Percentiles rank a stretch among this genome's conserved stretches.
These are phyloP conservation scores for Epizoanthus fatuus DNA, from an alignment of 92 coral and sea anemone genomes.

Conservation along the genomic window DNA sequence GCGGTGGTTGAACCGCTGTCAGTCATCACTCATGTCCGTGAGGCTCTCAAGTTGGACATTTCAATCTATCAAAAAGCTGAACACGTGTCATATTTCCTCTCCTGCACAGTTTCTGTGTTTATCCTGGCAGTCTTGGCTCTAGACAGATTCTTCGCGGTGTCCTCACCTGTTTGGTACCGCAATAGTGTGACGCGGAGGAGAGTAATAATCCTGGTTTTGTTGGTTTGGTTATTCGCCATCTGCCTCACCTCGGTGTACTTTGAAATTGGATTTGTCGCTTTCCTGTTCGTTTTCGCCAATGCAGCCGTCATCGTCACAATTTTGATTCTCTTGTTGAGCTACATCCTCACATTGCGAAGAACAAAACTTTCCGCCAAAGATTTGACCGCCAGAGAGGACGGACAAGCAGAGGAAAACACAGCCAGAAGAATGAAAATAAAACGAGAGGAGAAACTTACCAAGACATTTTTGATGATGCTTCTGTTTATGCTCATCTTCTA, in stretches of 20 bases:
- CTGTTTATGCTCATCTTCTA: slow-evolving; percentile 73
- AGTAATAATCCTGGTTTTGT: slow-evolving; percentile 20
- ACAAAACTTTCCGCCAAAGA: slow-evolving; percentile 4
- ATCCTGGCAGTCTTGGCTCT: slow-evolving; percentile 48
- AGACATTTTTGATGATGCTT: slow-evolving; percentile 78
- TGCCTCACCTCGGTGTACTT: slow-evolving; percentile 50
- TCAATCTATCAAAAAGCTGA: slow-evolving; percentile 27
- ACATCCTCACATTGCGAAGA: slow-evolving; percentile 45
- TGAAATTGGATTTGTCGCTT: slow-evolving; percentile 56
- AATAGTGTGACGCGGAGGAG: slow-evolving; percentile 41
- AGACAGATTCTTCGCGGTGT: slow-evolving; percentile 51
- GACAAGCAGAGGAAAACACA: slow-evolving; percentile 8
- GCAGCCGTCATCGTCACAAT: slow-evolving; percentile 47
- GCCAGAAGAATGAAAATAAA: slow-evolving; percentile 27
- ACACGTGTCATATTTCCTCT: slow-evolving; percentile 57
- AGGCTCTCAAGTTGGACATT: slow-evolving; percentile 30
- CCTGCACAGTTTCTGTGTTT: slow-evolving; percentile 58
- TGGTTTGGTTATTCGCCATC: slow-evolving; percentile 50
- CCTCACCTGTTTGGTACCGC: slow-evolving; percentile 50
- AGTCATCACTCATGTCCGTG: slow-evolving; percentile 35
- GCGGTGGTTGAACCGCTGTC: slow-evolving; percentile 51
- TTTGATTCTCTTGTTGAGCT: slow-evolving; percentile 39
- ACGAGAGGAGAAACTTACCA: slow-evolving; percentile 78
- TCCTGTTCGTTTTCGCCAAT: slow-evolving; percentile 58
- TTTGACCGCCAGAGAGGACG: background rate